Evolutionary conservation across 1,140 invertebrate genomes (phyloP).

Genomic region (Micrasema minimum): DNA sequence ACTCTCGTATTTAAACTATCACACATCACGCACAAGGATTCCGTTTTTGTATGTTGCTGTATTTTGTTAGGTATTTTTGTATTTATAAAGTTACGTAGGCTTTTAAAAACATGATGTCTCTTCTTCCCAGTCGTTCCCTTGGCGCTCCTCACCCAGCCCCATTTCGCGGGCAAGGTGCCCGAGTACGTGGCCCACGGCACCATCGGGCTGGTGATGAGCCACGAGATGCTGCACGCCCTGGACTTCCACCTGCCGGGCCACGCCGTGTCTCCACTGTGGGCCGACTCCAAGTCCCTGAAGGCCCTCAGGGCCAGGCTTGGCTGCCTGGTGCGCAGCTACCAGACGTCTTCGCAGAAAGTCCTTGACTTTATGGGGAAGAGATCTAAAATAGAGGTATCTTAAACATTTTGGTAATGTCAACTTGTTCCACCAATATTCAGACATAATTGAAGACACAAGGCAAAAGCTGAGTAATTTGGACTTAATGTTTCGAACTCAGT

Average conservation of each 20-base stretch:
- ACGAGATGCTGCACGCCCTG: slow-evolving; percentile 68
- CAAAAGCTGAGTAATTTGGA: no score
- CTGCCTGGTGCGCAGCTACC: slow-evolving; percentile 72
- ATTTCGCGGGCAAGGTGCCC: slow-evolving; percentile 64
- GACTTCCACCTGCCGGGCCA: slow-evolving; percentile 55
- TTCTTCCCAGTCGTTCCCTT: slow-evolving; percentile 68
- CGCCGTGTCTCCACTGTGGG: slow-evolving; percentile 64
- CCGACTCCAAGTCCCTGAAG: slow-evolving; percentile 67
- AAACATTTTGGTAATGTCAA: no score
- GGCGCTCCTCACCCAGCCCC: slow-evolving; percentile 74
- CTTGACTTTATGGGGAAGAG: slow-evolving; percentile 64
- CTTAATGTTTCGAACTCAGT: no score
- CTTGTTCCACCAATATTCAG: no score
- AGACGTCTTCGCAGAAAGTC: slow-evolving; percentile 61
- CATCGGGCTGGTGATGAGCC: slow-evolving; percentile 66
- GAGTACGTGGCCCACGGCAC: slow-evolving; percentile 65
- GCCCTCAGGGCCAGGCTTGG: slow-evolving; percentile 69
- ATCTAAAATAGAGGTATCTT: slow-evolving; percentile 64
- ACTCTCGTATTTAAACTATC: no score
- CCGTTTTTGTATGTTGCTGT: no score
- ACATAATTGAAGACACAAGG: no score
- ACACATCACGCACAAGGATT: no score
- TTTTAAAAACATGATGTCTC: no score
- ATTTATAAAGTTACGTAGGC: no score
- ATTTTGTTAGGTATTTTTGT: no score